Percentiles rank a stretch among this genome's conserved stretches.
Conservation (phyloP, 2,888 invertebrate genomes). For the Lysandra bellargus region DNA sequence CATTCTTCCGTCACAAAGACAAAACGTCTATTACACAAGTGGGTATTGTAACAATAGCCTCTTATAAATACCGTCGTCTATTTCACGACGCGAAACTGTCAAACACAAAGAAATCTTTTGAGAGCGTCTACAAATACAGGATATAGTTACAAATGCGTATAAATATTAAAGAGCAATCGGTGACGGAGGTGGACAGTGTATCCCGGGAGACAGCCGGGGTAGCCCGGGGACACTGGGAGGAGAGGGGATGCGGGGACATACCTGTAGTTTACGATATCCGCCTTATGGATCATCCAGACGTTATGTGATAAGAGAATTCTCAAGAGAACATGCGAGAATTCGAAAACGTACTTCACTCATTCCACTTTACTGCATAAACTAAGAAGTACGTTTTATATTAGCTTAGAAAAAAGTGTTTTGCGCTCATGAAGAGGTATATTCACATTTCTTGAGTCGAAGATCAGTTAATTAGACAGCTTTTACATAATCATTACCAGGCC, state of each 20-base stretch:
- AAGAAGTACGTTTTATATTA: too few relatives aligned
- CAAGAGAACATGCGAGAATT: not conserved
- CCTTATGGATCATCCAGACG: conserved; percentile 10
- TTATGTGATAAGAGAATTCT: not conserved
- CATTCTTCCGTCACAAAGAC: too few relatives aligned
- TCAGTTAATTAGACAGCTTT: too few relatives aligned
- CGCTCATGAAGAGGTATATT: too few relatives aligned
- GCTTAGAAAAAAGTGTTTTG: too few relatives aligned
- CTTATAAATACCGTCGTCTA: not conserved
- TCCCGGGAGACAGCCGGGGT: not conserved
- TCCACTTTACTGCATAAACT: not conserved
- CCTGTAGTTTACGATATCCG: conserved; percentile 12
- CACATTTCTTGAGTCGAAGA: too few relatives aligned
- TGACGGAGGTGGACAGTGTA: conserved; percentile 5
- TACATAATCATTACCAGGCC: too few relatives aligned
- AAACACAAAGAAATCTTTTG: not conserved
- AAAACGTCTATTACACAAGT: not conserved
- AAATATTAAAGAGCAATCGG: conserved; percentile 12
- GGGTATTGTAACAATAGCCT: not conserved
- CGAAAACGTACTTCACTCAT: not conserved
- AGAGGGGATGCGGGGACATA: not conserved
- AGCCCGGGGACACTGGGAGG: not conserved
- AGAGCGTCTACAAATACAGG: not conserved
- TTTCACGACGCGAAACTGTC: not conserved
- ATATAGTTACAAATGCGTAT: conserved; percentile 1